A percentile compares a stretch with the other conserved stretches of the same genome.
phyloP scores from a whole-genome alignment of 2,888 invertebrate genomes.

The Geotrupes spiniger region DNA sequence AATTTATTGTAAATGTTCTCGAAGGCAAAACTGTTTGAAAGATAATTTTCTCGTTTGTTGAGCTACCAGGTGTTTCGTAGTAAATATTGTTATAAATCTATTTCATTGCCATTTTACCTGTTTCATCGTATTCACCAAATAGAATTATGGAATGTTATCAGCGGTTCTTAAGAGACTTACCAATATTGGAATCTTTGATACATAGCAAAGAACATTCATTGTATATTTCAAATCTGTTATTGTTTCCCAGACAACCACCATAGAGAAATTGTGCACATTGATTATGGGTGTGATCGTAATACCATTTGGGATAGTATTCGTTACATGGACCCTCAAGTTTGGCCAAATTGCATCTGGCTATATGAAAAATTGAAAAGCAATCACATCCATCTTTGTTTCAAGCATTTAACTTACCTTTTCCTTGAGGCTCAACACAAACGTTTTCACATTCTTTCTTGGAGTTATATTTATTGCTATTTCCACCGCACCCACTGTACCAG shows the following conservation, averaged over 20 bases:
- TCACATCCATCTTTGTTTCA: conserved; percentile 3
- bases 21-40: not conserved
- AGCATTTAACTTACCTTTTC: conserved; percentile 53
- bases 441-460: conserved; percentile 79
- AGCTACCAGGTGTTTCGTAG: conserved; percentile 64
- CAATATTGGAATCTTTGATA: conserved; percentile 59
- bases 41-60: conserved; percentile 57
- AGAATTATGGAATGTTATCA: not conserved
- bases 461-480: conserved; percentile 83
- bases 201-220: conserved; percentile 78
- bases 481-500: conserved; percentile 92
- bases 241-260: conserved; percentile 90
- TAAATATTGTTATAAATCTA: no score
- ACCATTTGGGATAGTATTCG: conserved; percentile 77
- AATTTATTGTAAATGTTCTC: no score
- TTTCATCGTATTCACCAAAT: no score
- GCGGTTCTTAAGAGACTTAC: conserved; percentile 60
- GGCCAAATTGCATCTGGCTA: conserved; percentile 76
- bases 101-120: no score
- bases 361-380: conserved; percentile 21
- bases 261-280: conserved; percentile 84
- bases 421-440: conserved; percentile 75
- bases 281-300: conserved; percentile 73
- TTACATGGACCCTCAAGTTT: conserved; percentile 80
- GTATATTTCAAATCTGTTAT: conserved; percentile 77